Percentiles rank a stretch among this genome's conserved stretches.
Conservation (phyloP, 2,797 vertebrate genomes). For the Pipistrellus pipistrellus region DNA sequence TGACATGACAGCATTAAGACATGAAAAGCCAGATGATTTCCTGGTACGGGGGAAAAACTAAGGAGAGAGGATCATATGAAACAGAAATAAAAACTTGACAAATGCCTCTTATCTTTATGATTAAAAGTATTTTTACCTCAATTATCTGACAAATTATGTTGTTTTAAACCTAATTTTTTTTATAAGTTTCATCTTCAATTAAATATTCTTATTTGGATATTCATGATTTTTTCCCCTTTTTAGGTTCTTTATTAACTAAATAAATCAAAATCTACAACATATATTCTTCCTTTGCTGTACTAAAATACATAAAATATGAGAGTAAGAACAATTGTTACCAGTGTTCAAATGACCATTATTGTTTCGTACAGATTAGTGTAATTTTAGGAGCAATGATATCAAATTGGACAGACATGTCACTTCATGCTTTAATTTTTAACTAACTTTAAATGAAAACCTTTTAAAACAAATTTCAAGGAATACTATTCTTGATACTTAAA, state of each 20-base stretch:
- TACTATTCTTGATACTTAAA: slow-evolving; percentile 26
- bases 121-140: slow-evolving; percentile 36
- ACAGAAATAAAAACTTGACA: slow-evolving; percentile 16
- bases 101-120: slow-evolving; percentile 36
- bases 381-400: neutral
- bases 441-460: slow-evolving; percentile 23
- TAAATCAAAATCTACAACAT: neutral
- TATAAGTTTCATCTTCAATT: slow-evolving; percentile 50
- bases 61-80: neutral
- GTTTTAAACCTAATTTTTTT: slow-evolving; percentile 38
- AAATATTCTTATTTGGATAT: slow-evolving; percentile 17
- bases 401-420: neutral
- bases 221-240: slow-evolving; percentile 14
- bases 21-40: slow-evolving; percentile 67
- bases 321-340: neutral
- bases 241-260: slow-evolving; percentile 57
- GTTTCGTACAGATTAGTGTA: neutral
- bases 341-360: neutral
- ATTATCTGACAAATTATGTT: neutral
- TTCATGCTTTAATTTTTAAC: slow-evolving; percentile 11
- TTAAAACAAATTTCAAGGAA: neutral
- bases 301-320: neutral
- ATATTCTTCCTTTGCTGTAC: neutral
- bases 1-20: slow-evolving; percentile 69
- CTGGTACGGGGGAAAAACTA: slow-evolving; percentile 35